Conservation (phyloP, 2,888 invertebrate species). For the Pollenia angustigena region DNA sequence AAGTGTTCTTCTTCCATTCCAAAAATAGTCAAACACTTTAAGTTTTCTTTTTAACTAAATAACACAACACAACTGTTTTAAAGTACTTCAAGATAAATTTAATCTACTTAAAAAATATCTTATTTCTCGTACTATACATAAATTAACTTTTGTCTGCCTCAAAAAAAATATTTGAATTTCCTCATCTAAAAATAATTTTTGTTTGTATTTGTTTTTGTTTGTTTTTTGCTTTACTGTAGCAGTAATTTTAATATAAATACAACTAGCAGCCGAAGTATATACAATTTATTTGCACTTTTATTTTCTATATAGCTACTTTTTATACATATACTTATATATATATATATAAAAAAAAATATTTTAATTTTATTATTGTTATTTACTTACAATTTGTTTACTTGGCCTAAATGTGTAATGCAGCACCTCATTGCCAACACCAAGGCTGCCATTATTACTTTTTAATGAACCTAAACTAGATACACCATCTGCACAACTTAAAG, state of each 20-base stretch:
- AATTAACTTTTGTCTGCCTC: background rate
- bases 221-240: background rate
- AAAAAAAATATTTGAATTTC: background rate
- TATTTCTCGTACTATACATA: too few species aligned
- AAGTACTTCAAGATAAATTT: too few species aligned
- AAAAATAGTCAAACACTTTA: too few species aligned
- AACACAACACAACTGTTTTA: too few species aligned
- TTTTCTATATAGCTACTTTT: background rate
- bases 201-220: constrained; percentile 33
- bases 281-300: constrained; percentile 46
- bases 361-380: constrained; percentile 53
- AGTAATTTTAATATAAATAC: constrained; percentile 8
- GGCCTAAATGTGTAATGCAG: constrained; percentile 84
- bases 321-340: too few species aligned
- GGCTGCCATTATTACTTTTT: constrained; percentile 78
- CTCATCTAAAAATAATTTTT: background rate
- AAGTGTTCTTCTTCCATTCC: too few species aligned
- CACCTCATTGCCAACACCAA: constrained; percentile 83
- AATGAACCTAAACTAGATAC: constrained; percentile 80
- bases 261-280: constrained; percentile 22
- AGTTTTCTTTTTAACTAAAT: too few species aligned
- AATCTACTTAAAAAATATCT: too few species aligned
- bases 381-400: constrained; percentile 85
- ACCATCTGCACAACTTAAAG: constrained; percentile 75
- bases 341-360: too few species aligned